These are phyloP conservation scores for Pachyramphus minor DNA, from an alignment of 2,113 vertebrate species.

Conservation along the genomic window DNA sequence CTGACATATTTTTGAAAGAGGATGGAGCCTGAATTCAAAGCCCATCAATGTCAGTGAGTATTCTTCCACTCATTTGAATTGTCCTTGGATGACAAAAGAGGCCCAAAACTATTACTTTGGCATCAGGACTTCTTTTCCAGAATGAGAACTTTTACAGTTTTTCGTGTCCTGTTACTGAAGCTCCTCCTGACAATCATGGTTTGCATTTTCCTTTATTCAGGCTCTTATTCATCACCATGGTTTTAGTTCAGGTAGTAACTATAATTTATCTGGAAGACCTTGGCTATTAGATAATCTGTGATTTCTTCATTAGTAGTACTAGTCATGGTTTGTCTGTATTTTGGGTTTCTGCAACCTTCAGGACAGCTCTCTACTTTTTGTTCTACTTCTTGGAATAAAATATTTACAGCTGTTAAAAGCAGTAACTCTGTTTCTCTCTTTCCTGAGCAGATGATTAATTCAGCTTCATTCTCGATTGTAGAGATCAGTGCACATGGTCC, in stretches of 20 bases:
- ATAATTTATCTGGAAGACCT: not conserved
- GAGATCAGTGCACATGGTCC: not conserved
- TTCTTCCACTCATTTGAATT: not conserved
- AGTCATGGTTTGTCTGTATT: not conserved
- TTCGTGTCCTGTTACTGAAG: not conserved
- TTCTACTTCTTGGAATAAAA: not conserved
- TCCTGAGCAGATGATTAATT: not conserved
- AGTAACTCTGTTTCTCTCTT: not conserved
- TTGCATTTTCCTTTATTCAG: not conserved
- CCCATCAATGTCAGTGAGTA: not conserved
- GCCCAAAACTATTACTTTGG: not conserved
- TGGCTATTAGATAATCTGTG: not conserved
- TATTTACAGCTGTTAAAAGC: not conserved
- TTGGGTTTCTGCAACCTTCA: not conserved
- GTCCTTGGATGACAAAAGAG: not conserved
- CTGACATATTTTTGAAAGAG: not conserved
- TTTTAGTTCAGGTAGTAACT: not conserved
- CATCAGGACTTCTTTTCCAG: not conserved
- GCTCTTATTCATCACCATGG: not conserved
- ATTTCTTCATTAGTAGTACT: not conserved
- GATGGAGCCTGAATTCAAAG: not conserved
- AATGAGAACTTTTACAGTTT: not conserved
- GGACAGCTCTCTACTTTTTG: not conserved
- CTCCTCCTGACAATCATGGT: not conserved
- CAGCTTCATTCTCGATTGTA: not conserved